Base-by-base conservation (phyloP, 2,888 invertebrate species). In the Diarsia brunnea region DNA sequence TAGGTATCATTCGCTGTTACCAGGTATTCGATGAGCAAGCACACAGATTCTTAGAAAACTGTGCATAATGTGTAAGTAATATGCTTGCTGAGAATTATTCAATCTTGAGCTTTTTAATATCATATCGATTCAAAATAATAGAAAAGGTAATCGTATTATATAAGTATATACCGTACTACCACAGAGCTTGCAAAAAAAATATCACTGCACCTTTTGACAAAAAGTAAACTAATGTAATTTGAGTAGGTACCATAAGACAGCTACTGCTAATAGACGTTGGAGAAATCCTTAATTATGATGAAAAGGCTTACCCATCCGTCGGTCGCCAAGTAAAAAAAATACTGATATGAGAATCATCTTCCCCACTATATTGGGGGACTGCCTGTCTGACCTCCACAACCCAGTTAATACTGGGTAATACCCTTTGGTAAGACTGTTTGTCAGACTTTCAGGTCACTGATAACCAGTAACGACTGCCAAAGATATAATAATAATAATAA, bases 261-360 rank as follows among this genome's bases (percentile, higher is more conserved):
- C n/a, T 55, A 73, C n/a, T 45, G 4, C 16, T 47, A 63, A 61
- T 38, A 61, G 11, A 53, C 47, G n/a, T 43, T 27, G 11, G n/a
- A 21, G n/a, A n/a, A 80, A 81, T 55, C 16, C 63, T 49, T 16
- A 63, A 43, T 55, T 27, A 63, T 55, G 38, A 51, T 51, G 21
- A 68, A 72, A 74, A 81, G 21, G 38, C 70, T 55, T 14, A 85
- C n/a, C 31, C 55, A 38, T 16, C 14, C 53, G 47, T 27, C 24
- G 16, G 19, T 31, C n/a, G 38, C 69, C 70, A 74, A 67, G 55
- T n/a, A 69, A 73, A 77, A 61, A 71, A 76, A 79, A 43, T 75
- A 78, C 71, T 73, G 71, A 73, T 75, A 78, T 65, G 80, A 78
- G 80, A n/a, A n/a, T n/a, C n/a, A n/a, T n/a, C n/a, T n/a, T n/a